Base-by-base conservation (phyloP, 2,113 vertebrate species). In the Dasyurus viverrinus region DNA sequence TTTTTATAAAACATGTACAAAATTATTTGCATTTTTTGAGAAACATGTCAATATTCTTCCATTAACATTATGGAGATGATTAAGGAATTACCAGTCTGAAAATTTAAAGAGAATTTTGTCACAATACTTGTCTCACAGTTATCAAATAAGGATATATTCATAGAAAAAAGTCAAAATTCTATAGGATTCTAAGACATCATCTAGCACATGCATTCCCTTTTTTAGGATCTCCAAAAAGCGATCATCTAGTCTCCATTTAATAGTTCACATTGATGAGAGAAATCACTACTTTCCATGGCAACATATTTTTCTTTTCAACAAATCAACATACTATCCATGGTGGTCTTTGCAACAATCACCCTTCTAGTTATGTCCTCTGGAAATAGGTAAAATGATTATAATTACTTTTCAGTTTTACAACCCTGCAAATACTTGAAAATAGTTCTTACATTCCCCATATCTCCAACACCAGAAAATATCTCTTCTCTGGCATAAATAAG, bases 1-100 rank as follows among this genome's bases (percentile, higher is more conserved):
- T 91, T 93, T 90, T 42, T 92, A 47, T 8, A 55, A 93, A 91
- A 91, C 89, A 92, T 23, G 12, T n/a, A 92, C 0, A 47, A 48
- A 55, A 6, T 47, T 96, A 90, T 90, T 95, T 92, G 1, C 42
- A 95, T 36, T 54, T 54, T 54, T 76, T 2, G 42, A 91, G 89
- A 89, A 93, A 89, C 90, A 53, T 47, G 0, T 26, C 94, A 55
- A 26, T 53, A 54, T 89, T 84, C 94, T 91, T 90, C 12, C 0
- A 14, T 19, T 25, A 7, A 52, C 14, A 47, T 91, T 91, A n/a
- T 46, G 3, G 22, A 0, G 14, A 23, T 48, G 50, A 55, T 92
- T 95, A 94, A 92, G 91, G 52, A 94, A 93, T 93, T 90, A 94
- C 90, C 96, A 68, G 91, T 92, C 53, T 90, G 95, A 95, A 89